Conservation (phyloP, 2,797 vertebrate species). For the Chromis chromis region DNA sequence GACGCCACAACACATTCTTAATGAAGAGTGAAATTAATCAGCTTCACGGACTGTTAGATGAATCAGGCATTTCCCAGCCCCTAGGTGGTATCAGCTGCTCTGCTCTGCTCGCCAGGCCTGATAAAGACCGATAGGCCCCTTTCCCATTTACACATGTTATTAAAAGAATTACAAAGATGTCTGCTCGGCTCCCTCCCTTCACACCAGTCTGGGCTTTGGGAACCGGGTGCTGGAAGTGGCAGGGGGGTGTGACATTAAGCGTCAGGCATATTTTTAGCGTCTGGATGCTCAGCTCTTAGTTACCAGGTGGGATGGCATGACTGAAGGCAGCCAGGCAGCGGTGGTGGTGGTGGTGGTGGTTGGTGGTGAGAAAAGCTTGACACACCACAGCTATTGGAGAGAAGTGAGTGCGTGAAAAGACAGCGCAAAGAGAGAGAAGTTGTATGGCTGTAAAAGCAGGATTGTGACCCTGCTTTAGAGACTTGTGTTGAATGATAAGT, state of each 20-base stretch:
- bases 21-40: constrained; percentile 90
- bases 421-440: constrained; percentile 11
- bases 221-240: constrained; percentile 74
- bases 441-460: constrained; percentile 43
- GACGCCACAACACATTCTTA: constrained; percentile 84
- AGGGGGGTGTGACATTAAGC: constrained; percentile 72
- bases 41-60: constrained; percentile 84
- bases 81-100: constrained; percentile 83
- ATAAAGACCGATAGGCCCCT: constrained; percentile 83
- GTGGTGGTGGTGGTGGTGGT: not conserved
- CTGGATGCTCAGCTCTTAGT: constrained; percentile 53
- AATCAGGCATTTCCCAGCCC: constrained; percentile 84
- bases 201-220: constrained; percentile 73
- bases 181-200: constrained; percentile 68
- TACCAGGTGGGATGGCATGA: constrained; percentile 71
- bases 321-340: constrained; percentile 46
- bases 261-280: constrained; percentile 85
- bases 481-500: constrained; percentile 71
- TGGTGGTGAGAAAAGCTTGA: constrained; percentile 55
- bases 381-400: constrained; percentile 40
- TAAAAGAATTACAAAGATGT: constrained; percentile 85
- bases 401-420: constrained; percentile 20
- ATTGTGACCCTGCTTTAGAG: constrained; percentile 42
- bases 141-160: constrained; percentile 84
- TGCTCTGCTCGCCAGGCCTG: constrained; percentile 73